These are phyloP conservation scores for Marmota monax DNA, from an alignment of 2,113 vertebrate species.

Conservation along the genomic window DNA sequence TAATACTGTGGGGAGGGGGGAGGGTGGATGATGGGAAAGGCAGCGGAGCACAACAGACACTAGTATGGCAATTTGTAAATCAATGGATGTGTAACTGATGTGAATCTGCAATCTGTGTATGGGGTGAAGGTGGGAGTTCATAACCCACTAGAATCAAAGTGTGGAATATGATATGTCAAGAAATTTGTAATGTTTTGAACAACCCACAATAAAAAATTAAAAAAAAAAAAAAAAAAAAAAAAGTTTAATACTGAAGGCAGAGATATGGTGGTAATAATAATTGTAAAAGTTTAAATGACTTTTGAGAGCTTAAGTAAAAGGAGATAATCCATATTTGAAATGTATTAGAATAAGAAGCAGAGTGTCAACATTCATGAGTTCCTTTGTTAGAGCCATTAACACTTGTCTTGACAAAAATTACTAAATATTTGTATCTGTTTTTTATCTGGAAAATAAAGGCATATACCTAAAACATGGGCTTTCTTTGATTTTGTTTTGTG, in stretches of 20 bases:
- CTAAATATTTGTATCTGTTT: conserved; percentile 20
- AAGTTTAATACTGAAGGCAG: conserved; percentile 67
- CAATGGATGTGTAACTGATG: too few species aligned
- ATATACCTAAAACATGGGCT: conserved; percentile 23
- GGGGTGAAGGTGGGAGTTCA: too few species aligned
- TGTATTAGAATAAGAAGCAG: conserved; percentile 52
- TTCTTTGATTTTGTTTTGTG: conserved; percentile 14
- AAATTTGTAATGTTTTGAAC: too few species aligned
- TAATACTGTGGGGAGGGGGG: too few species aligned
- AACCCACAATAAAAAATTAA: too few species aligned
- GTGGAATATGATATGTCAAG: too few species aligned
- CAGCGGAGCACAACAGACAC: too few species aligned
- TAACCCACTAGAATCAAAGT: too few species aligned
- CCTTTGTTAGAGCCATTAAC: conserved; percentile 18
- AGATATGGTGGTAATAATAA: conserved; percentile 66
- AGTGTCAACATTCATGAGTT: conserved; percentile 47
- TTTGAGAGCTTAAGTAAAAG: conserved; percentile 66
- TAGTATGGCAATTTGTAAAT: too few species aligned
- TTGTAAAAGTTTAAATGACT: conserved; percentile 73
- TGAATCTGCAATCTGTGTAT: too few species aligned
- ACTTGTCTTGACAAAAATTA: conserved; percentile 41
- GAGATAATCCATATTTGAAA: conserved; percentile 73
- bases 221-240: too few species aligned
- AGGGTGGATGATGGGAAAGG: too few species aligned
- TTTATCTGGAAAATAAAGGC: conserved; percentile 39